Base-by-base conservation (phyloP, 2,888 invertebrate genomes). In the Litoditis marina region DNA sequence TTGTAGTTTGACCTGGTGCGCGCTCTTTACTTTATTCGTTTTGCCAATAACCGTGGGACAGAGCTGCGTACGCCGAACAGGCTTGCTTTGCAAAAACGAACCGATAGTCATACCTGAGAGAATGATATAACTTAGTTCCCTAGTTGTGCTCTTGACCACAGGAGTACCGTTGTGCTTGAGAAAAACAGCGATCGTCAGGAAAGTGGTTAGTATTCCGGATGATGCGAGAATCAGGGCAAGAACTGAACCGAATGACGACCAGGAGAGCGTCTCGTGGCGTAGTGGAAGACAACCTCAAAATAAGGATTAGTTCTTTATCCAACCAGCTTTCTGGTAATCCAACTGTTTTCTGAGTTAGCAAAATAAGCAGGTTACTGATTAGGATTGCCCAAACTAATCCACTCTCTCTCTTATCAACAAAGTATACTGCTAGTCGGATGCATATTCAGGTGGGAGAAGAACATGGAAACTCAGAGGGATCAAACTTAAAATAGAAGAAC, bases 61-160 rank as follows among this genome's bases (percentile, higher is more conserved):
- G n/a, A n/a, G n/a, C n/a, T n/a, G n/a, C n/a, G n/a, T n/a, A n/a
- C n/a, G n/a, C n/a, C n/a, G n/a, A n/a, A n/a, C 22, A 49, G 13
- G 39, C 11, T 39, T 39, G 11, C 39, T n/a, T 39, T 39, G 39
- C 39, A 13, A 13, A 47, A 19, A 19, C 11, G 19, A 30, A 52
- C 16, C 8, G 8, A 30, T 30, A 47, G 19, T 11, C 42, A 22
- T 49, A 57, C 64, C 42, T 89, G 89, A 89, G 70, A 95, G 88
- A 49, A 96, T 89, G 46, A 95, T 91, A 84, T 93, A 94, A 80
- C 88, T 89, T 19, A 87, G 83, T 70, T 87, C 86, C 28, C 74
- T 53, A 39, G 94, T 94, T 19, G 93, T 92, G 39, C 95, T 94
- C 73, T 94, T 89, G n/a, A 98, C 96, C 54, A 96, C 92, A 0